Evolutionary conservation across 2,113 vertebrate genomes (phyloP), one percentile per base, ranked within the genome.

Genomic region (Tauraco erythrolophus): DNA sequence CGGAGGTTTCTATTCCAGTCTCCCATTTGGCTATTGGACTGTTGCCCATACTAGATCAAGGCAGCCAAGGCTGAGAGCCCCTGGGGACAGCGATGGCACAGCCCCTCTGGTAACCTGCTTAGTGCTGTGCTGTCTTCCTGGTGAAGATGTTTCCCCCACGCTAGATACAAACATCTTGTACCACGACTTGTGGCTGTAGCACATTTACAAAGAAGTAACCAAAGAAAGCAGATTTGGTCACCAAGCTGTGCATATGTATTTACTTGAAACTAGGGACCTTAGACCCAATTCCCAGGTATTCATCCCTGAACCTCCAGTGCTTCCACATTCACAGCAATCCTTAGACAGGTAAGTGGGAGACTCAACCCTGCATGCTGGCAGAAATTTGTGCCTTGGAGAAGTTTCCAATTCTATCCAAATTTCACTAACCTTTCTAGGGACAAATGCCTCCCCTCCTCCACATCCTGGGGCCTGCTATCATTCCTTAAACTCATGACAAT

Each of bases 81-180:
- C 81, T 17, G 35, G 51, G 69, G 28, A 68, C 5, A 78, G 33
- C 0, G 0, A 5, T 22, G 28, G 46, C 53, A 45, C 31, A 39
- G 5, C 30, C 43, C 27, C 57, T 54, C 74, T n/a, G 56, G 14
- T 24, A 27, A 75, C 37, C 25, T 60, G 58, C 51, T 66, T 69
- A 16, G 17, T 6, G 65, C 78, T 84, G 74, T 48, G 14, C 51
- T 19, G 9, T 8, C 37, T 43, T 64, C 82, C 31, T 23, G 18
- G 14, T 0, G 24, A 77, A 72, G 54, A 28, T 7, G 13, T 37
- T 65, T 6, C 14, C 15, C 24, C 5, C 3, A 2, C 1, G 2
- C 25, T 10, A 9, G 9, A 1, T 15, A 41, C 9, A 8, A 70
- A 17, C 19, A 57, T 9, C 43, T 13, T 21, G 35, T 7, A 4